Evolutionary conservation across 1,140 invertebrate genomes (phyloP).

Genomic region (Bombus confusus): DNA sequence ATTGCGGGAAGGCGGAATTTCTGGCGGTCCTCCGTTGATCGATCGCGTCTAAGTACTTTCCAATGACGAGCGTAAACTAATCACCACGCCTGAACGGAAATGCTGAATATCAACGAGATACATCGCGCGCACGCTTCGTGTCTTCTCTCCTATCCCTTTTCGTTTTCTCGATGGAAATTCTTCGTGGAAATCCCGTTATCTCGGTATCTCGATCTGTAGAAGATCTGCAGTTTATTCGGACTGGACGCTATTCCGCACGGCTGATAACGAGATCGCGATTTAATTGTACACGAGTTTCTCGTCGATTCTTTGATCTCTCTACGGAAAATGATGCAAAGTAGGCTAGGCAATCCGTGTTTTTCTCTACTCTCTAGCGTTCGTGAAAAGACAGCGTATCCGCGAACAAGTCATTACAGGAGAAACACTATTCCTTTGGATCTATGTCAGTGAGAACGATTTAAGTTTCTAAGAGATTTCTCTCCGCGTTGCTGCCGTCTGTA

Average conservation of each 20-base stretch:
- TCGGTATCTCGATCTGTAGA: background rate
- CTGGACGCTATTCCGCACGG: background rate
- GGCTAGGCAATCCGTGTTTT: background rate
- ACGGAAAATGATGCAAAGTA: background rate
- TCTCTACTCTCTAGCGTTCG: background rate
- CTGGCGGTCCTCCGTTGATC: no score
- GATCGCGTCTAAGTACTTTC: background rate
- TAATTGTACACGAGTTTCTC: background rate
- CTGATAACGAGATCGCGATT: background rate
- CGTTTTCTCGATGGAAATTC: background rate
- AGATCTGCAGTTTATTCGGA: background rate
- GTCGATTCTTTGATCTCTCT: background rate
- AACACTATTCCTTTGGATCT: constrained; percentile 41
- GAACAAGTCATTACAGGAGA: constrained; percentile 14
- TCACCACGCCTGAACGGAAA: background rate
- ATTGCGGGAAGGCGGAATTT: background rate
- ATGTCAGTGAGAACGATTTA: constrained; percentile 47
- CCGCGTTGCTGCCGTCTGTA: background rate
- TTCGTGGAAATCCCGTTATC: background rate
- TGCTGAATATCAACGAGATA: background rate
- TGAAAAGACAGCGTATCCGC: background rate
- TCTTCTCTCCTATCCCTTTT: no score
- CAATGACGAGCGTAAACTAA: background rate
- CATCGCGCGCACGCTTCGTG: background rate
- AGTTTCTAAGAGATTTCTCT: constrained; percentile 51